Evolutionary conservation across 2,113 vertebrate genomes (phyloP), one percentile per base, ranked within the genome.

Genomic region (Tinamus guttatus): DNA sequence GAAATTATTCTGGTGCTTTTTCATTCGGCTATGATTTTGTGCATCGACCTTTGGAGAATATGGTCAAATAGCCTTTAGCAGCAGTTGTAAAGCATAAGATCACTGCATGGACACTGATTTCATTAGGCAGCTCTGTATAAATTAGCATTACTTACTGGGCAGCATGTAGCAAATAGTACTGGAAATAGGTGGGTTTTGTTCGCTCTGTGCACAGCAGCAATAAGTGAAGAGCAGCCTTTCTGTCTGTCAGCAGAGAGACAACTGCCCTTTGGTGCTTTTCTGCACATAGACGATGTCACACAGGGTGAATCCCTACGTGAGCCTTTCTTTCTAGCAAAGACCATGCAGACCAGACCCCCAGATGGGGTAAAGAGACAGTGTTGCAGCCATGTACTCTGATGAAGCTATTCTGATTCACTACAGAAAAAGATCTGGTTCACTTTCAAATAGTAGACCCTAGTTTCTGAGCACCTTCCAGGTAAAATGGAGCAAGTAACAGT

Each of bases 51-150:
- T 88, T 71, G 80, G 32, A 70, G 90, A 86, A 47, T 19, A 30
- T 77, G 89, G 75, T 87, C 90, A 93, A 95, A 95, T 74, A 96
- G 81, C 92, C 77, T 80, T 91, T 76, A 87, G 76, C 86, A 91
- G 86, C 27, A 59, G 51, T 51, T 82, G 60, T 89, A 92, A 95
- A 91, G 84, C 18, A 18, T 25, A 91, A 76, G 88, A 93, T 87
- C 81, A 84, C 58, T 78, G 32, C 81, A 91, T 20, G 81, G 51
- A 74, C 68, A 69, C 59, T 77, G 54, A 83, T 91, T 96, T 94
- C 87, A 88, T 93, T 62, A 94, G 70, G 63, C 63, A 92, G 49
- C 47, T 77, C 32, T 86, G 70, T 54, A 93, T 80, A 95, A 94
- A 96, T 95, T 92, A 96, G 58, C 68, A 83, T 83, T 94, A 59